phyloP scores from a whole-genome alignment of 2,888 invertebrate species.

The Cephus pygmeus region DNA sequence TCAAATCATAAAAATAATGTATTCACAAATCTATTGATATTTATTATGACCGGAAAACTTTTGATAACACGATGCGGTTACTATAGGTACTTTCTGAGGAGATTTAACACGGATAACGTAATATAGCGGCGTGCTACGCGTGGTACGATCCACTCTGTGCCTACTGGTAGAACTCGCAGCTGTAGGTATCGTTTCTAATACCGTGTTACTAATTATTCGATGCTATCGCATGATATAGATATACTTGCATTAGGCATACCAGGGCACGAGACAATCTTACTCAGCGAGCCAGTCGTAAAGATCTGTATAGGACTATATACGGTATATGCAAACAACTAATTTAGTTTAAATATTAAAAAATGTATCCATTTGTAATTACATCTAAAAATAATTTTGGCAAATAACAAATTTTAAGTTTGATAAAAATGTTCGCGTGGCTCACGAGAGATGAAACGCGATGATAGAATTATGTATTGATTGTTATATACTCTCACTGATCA shows the following conservation, averaged over 20 bases:
- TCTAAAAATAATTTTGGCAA: background rate
- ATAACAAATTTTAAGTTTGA: background rate
- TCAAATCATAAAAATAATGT: background rate
- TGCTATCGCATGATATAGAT: background rate
- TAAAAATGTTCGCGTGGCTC: too few species aligned
- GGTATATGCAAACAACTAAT: background rate
- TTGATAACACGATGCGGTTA: background rate
- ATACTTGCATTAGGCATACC: background rate
- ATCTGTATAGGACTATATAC: background rate
- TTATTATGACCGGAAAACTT: background rate
- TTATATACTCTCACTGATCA: conserved; percentile 7
- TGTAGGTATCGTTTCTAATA: background rate
- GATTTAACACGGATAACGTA: conserved; percentile 1
- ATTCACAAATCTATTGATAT: background rate
- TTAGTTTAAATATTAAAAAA: background rate
- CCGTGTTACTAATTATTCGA: background rate
- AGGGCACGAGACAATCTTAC: background rate
- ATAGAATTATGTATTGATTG: background rate
- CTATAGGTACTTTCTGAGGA: background rate
- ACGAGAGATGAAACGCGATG: background rate
- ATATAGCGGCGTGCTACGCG: background rate
- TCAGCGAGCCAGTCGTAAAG: background rate
- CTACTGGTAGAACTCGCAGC: background rate
- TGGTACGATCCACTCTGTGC: background rate
- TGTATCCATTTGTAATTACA: background rate